phyloP scores from a whole-genome alignment of 2,113 vertebrate species.

The Polypterus bichir region DNA sequence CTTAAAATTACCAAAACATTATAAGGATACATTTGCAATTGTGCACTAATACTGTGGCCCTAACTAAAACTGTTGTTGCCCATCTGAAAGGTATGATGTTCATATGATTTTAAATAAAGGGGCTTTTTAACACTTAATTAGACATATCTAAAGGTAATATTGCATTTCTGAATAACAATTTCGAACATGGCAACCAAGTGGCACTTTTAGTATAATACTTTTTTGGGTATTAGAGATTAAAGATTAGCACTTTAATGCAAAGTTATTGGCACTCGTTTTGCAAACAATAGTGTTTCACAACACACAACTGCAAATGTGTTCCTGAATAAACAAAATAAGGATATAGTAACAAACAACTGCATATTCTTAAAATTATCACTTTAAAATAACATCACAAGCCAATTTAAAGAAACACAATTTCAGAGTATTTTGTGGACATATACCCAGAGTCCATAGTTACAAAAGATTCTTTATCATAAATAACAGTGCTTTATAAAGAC shows the following conservation, averaged over 20 bases:
- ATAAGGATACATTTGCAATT: slow-evolving; percentile 29
- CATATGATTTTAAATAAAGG: too few species aligned
- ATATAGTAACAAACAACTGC: slow-evolving; percentile 16
- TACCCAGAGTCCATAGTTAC: slow-evolving; percentile 36
- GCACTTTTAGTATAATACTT: too few species aligned
- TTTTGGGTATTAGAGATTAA: too few species aligned
- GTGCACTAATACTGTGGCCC: slow-evolving; percentile 16
- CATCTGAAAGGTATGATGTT: too few species aligned
- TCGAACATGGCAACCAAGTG: too few species aligned
- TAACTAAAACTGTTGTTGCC: too few species aligned
- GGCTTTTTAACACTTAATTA: too few species aligned
- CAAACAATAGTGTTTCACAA: not conserved
- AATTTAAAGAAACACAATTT: slow-evolving; percentile 18
- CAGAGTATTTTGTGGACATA: slow-evolving; percentile 39
- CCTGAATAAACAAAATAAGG: slow-evolving; percentile 27
- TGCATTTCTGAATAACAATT: too few species aligned
- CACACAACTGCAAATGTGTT: slow-evolving; percentile 34
- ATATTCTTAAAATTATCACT: not conserved
- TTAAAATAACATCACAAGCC: slow-evolving; percentile 41
- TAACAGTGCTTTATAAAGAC: slow-evolving; percentile 63
- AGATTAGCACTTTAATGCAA: too few species aligned
- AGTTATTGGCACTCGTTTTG: too few species aligned
- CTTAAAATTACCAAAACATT: not conserved
- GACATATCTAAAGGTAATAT: too few species aligned
- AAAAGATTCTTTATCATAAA: slow-evolving; percentile 33